These are phyloP conservation scores for Stercorarius parasiticus DNA, from an alignment of 2,113 vertebrate genomes.

Conservation along the genomic window DNA sequence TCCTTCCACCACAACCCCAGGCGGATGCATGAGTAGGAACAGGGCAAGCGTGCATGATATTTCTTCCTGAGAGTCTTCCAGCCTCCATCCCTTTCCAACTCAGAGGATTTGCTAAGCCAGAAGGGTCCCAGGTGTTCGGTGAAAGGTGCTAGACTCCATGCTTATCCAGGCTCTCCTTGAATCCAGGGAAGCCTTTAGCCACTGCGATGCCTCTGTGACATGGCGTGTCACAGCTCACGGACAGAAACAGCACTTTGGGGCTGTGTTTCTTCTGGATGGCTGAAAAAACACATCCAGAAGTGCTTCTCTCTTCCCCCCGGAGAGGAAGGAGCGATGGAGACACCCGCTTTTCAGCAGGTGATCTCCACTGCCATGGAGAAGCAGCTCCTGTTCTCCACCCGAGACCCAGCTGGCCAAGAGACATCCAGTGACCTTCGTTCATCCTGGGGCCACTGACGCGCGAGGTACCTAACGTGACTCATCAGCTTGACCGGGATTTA, in stretches of 20 bases:
- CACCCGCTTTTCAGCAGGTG: neutral
- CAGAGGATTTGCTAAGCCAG: neutral
- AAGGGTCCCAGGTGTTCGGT: too few relatives aligned
- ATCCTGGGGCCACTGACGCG: neutral
- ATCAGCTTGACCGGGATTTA: neutral
- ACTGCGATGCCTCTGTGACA: fast-evolving
- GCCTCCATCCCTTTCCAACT: neutral
- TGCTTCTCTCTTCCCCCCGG: neutral
- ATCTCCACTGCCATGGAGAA: neutral
- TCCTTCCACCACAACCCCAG: neutral
- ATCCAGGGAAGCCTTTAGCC: neutral
- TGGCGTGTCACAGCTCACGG: neutral
- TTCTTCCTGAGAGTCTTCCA: neutral
- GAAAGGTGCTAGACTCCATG: neutral
- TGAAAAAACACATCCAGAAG: neutral
- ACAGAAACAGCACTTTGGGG: neutral
- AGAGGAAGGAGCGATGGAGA: neutral
- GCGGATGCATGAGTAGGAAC: neutral
- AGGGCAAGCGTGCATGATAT: neutral
- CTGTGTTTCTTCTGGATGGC: neutral
- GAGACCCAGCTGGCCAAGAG: neutral
- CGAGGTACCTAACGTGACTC: fast-evolving
- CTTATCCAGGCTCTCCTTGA: neutral
- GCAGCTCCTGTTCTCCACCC: neutral
- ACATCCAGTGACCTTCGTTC: neutral